These are phyloP conservation scores for Eupithecia pulchellata DNA, from an alignment of 2,888 invertebrate species.

Conservation along the genomic window DNA sequence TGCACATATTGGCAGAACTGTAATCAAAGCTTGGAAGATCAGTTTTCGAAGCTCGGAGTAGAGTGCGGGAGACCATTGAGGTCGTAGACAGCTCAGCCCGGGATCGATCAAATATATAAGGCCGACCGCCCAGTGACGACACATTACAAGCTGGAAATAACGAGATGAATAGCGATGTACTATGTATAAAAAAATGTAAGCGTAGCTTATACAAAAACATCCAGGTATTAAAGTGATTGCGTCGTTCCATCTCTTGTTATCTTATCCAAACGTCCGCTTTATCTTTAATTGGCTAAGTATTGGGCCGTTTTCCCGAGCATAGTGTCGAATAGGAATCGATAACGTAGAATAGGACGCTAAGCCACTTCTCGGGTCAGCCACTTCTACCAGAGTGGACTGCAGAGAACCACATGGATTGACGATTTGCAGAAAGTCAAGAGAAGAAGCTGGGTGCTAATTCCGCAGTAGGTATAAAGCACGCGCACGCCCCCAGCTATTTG, in stretches of 20 bases:
- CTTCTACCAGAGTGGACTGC: no score
- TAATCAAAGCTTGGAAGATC: slow-evolving; percentile 68
- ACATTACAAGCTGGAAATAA: slow-evolving; percentile 63
- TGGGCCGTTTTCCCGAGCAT: neutral
- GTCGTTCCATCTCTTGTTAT: neutral
- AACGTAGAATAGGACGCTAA: no score
- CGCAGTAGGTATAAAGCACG: no score
- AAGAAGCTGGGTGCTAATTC: neutral
- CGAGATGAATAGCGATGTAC: neutral
- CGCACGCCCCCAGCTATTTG: no score
- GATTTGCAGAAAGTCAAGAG: neutral
- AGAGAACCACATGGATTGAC: neutral
- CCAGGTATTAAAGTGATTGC: neutral
- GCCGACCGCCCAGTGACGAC: slow-evolving; percentile 68
- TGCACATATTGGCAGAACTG: slow-evolving; percentile 56
- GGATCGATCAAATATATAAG: slow-evolving; percentile 75
- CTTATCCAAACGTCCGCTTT: no score
- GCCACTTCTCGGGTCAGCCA: no score
- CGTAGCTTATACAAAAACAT: neutral
- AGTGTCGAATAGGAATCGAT: no score
- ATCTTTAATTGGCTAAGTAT: neutral
- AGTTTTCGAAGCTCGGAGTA: slow-evolving; percentile 68
- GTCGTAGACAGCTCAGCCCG: slow-evolving; percentile 59
- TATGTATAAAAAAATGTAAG: no score
- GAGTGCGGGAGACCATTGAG: slow-evolving; percentile 64